These are phyloP conservation scores for Megathymus violae DNA, from an alignment of 1,140 invertebrate species.

Conservation along the genomic window DNA sequence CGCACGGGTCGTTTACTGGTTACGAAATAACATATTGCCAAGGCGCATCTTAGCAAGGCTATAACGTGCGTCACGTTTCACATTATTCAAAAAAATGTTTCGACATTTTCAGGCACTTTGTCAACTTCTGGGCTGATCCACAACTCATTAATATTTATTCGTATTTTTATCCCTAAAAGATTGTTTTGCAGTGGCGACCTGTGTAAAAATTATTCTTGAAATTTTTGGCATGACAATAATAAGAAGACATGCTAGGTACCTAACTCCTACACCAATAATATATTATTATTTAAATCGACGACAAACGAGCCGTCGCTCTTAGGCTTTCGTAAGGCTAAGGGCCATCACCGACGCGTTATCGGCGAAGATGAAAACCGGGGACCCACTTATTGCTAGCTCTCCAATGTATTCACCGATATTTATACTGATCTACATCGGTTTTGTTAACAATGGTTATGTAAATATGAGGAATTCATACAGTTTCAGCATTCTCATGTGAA, in stretches of 20 bases:
- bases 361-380: no score
- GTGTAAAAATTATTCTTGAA: constrained; percentile 17
- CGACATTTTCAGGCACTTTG: constrained; percentile 67
- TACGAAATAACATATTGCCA: constrained; percentile 58
- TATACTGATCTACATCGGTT: not conserved
- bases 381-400: no score
- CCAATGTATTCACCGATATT: not conserved
- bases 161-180: constrained; percentile 49
- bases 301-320: no score
- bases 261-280: no score
- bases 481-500: constrained; percentile 15
- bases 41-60: constrained; percentile 72
- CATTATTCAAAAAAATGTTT: constrained; percentile 74
- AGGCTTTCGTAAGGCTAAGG: no score
- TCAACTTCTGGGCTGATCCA: constrained; percentile 50
- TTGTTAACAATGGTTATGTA: constrained; percentile 13
- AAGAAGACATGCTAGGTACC: no score
- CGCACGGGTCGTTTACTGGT: constrained; percentile 24
- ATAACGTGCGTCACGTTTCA: constrained; percentile 69
- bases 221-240: no score
- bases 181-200: constrained; percentile 26
- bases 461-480: not conserved
- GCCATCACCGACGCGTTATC: no score
- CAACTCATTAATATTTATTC: constrained; percentile 62
- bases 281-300: no score